Conservation (phyloP, 2,888 invertebrate species). For the Dorcus parallelipipedus region DNA sequence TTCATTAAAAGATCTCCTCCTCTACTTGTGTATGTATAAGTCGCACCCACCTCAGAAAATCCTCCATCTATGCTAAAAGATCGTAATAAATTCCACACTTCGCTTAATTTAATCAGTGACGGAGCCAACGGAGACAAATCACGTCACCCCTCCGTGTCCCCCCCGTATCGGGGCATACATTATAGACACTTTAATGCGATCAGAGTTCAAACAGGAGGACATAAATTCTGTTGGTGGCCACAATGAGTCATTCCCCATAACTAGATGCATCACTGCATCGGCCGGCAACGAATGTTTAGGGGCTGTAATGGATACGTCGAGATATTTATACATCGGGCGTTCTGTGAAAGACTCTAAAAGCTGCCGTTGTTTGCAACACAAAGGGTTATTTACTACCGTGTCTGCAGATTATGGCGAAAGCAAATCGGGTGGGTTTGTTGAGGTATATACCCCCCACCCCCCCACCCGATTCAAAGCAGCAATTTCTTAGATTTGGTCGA, state of each 20-base stretch:
- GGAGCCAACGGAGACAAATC: constrained; percentile 14
- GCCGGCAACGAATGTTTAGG: constrained; percentile 14
- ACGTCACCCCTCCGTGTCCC: constrained; percentile 9
- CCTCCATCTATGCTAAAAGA: constrained; percentile 15
- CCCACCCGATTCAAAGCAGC: too few species aligned
- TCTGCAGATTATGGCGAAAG: constrained; percentile 3
- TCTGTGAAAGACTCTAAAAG: constrained; percentile 3
- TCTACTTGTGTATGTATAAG: too few species aligned
- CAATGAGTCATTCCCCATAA: constrained; percentile 34
- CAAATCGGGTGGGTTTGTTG: too few species aligned
- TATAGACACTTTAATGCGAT: constrained; percentile 33
- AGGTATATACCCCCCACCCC: too few species aligned
- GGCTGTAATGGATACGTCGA: constrained; percentile 21
- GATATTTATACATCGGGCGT: constrained; percentile 1
- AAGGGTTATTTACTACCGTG: constrained; percentile 9
- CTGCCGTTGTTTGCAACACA: constrained; percentile 5
- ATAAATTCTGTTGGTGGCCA: constrained; percentile 31
- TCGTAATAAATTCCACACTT: constrained; percentile 24
- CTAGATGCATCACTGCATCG: constrained; percentile 29
- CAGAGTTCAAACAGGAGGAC: constrained; percentile 29
- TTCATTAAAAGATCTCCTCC: too few species aligned
- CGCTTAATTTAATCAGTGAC: constrained; percentile 24
- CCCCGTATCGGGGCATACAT: constrained; percentile 16
- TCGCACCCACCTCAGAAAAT: not conserved
- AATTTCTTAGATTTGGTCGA: too few species aligned